Percentiles rank a stretch among this genome's conserved stretches.
Conservation (phyloP, 1,140 invertebrate genomes). For the Ceratosolen fusciceps region DNA sequence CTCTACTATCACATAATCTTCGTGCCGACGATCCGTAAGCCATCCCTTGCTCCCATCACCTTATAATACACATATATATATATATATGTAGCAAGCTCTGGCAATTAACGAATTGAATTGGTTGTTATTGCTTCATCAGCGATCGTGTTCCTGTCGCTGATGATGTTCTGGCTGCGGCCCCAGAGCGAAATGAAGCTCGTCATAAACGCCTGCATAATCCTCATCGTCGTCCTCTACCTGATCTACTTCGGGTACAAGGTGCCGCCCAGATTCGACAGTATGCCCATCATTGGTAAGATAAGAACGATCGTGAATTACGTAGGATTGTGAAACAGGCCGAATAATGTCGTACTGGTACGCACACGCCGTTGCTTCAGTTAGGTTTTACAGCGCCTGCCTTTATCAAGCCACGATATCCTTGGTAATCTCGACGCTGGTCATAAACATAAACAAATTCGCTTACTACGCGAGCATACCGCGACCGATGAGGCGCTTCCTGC, state of each 20-base stretch:
- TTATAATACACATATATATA: background rate
- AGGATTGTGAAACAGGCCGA: too few relatives aligned
- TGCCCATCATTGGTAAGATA: slow-evolving; percentile 76
- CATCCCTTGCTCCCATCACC: background rate
- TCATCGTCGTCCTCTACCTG: slow-evolving; percentile 76
- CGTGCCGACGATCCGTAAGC: slow-evolving; percentile 75
- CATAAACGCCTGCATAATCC: slow-evolving; percentile 73
- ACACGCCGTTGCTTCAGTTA: slow-evolving; percentile 69
- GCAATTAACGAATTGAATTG: background rate
- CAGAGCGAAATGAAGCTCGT: slow-evolving; percentile 77
- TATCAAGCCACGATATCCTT: slow-evolving; percentile 76
- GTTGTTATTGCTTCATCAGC: slow-evolving; percentile 60
- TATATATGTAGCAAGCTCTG: background rate
- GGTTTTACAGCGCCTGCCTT: slow-evolving; percentile 74
- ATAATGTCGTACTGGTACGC: background rate
- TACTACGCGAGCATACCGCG: slow-evolving; percentile 73
- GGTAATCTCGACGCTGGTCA: slow-evolving; percentile 76
- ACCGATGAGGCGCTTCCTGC: slow-evolving; percentile 72
- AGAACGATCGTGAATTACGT: background rate
- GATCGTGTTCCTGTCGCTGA: slow-evolving; percentile 75
- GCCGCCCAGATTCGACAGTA: slow-evolving; percentile 73
- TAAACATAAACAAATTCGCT: slow-evolving; percentile 72
- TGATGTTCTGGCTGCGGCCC: slow-evolving; percentile 78
- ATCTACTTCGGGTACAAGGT: slow-evolving; percentile 77
- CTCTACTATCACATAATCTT: slow-evolving; percentile 76